Percentiles rank a stretch among this genome's conserved stretches.
Conservation (phyloP, 2,113 vertebrate genomes). For the Anarhynchus alexandrinus region DNA sequence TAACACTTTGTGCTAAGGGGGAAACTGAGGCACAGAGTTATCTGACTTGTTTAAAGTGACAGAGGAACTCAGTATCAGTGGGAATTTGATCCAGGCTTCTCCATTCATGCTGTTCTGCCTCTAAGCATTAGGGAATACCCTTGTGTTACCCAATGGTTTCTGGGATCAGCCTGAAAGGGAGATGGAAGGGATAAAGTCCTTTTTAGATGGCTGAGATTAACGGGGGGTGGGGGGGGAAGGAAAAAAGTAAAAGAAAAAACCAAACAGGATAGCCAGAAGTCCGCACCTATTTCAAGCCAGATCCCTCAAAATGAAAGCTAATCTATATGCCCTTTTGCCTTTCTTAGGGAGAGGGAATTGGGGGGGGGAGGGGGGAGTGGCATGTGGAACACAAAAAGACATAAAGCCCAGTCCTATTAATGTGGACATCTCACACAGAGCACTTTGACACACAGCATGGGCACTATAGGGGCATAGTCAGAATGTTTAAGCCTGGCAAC, state of each 20-base stretch:
- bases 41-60: not conserved
- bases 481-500: not conserved
- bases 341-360: not conserved
- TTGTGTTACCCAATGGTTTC: not conserved
- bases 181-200: not conserved
- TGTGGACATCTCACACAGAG: not conserved
- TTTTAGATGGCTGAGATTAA: not conserved
- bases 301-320: not conserved
- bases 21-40: not conserved
- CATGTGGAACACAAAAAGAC: not conserved
- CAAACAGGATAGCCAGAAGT: not conserved
- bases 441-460: not conserved
- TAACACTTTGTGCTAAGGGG: rapidly evolving
- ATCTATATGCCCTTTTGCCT: not conserved
- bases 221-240: no score
- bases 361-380: rapidly evolving
- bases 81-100: not conserved
- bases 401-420: not conserved
- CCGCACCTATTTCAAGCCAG: not conserved
- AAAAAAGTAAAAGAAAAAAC: not conserved
- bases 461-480: not conserved
- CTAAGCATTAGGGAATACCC: not conserved
- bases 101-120: not conserved
- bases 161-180: not conserved
- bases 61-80: not conserved